Base-by-base conservation (phyloP, 1,140 invertebrate species). In the Heliothis subflexa region DNA sequence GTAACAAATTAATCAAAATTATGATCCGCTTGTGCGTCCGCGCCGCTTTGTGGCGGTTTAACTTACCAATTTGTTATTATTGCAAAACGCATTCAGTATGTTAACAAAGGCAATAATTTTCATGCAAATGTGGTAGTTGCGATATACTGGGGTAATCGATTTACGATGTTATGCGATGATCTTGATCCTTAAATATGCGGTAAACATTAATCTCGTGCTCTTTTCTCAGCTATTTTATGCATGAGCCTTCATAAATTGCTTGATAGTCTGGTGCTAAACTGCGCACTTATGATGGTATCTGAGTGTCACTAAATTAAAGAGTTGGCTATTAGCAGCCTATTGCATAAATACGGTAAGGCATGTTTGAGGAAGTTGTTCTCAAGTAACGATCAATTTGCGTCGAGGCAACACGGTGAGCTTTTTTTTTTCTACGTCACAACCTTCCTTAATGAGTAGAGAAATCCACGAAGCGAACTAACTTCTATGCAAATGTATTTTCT, bases 1-100 rank as follows among this genome's bases (percentile, higher is more conserved):
- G 84, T 78, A 84, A 87, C 79, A 62, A 85, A 88, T 88, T 88
- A 86, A 88, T 88, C 87, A 87, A 86, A 85, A 76, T 82, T 86
- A 85, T 86, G 81, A 86, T 87, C 79, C 75, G 81, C 82, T 66
- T 77, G 73, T 81, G 66, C 75, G 66, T 80, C 66, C 40, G 78
- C 40, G 49, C 70, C 18, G 57, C 68, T 83, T 79, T 81, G 78
- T 79, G 76, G 52, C 70, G 18, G 55, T 55, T 82, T 55, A 85
- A 71, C 54, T 62, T 55, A 68, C 54, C 74, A 78, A 82, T 84
- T 77, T 80, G 78, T 78, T 83, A 68, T 75, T 75, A 77, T 83
- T 81, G 73, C 74, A 80, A 83, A 85, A 83, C 47, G 70, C 78
- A 83, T 72, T 80, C 66, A 73, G 68, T 83, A 76, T 80, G 80